phyloP scores from a whole-genome alignment of 2,797 vertebrate species.

The Pseudotriccus pelzelni region DNA sequence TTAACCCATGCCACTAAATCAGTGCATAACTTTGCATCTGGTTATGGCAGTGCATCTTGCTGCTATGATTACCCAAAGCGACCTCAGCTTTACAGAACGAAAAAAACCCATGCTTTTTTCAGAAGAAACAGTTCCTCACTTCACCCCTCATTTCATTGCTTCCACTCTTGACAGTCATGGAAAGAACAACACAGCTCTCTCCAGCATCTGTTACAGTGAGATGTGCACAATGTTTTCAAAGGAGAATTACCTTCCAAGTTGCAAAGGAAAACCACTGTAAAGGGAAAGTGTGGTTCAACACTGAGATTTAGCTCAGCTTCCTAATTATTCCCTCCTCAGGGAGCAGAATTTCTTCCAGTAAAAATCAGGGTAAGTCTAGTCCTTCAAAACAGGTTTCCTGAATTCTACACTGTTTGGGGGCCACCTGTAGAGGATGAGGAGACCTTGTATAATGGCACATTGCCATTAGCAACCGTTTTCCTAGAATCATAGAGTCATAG shows the following conservation, averaged over 20 bases:
- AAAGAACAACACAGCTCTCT: background rate
- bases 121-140: background rate
- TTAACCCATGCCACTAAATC: background rate
- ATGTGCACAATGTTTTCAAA: background rate
- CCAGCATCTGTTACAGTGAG: background rate
- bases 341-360: constrained; percentile 13
- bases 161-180: accelerated
- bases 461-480: background rate
- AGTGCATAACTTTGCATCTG: background rate
- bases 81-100: background rate
- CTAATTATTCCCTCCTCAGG: constrained; percentile 26
- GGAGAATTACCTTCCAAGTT: background rate
- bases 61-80: background rate
- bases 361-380: background rate
- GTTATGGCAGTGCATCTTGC: background rate
- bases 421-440: background rate
- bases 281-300: background rate
- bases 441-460: background rate
- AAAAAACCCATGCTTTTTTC: background rate
- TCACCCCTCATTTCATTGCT: background rate
- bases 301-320: background rate
- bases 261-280: background rate
- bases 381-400: background rate
- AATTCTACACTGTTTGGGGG: background rate
- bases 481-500: background rate